A percentile compares a stretch with the other conserved stretches of the same genome.
Evolutionary conservation across 2,113 vertebrate species (phyloP).

Genomic region (Ptychochromis oligacanthus): DNA sequence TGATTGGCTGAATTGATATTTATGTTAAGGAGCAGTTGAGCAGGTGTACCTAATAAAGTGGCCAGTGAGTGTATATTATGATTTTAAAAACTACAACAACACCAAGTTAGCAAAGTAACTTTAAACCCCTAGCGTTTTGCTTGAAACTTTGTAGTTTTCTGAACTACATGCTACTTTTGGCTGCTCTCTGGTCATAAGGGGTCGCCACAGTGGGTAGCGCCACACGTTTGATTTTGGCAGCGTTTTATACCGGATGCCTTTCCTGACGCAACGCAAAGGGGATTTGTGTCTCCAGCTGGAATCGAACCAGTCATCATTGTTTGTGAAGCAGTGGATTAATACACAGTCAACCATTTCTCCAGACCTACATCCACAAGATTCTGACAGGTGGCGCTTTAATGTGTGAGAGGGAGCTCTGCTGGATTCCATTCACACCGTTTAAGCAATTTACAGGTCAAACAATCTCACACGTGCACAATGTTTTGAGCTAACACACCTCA

Average conservation of each 20-base stretch:
- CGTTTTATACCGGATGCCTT: no score
- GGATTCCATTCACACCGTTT: conserved; percentile 75
- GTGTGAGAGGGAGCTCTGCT: conserved; percentile 71
- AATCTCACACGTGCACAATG: conserved; percentile 73
- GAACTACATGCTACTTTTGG: no score
- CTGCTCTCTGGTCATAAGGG: no score
- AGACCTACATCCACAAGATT: conserved; percentile 4
- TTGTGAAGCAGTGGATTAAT: neutral
- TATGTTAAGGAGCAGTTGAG: neutral
- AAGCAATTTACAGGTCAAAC: conserved; percentile 78
- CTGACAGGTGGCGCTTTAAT: conserved; percentile 61
- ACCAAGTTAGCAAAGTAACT: neutral
- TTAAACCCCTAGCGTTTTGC: neutral
- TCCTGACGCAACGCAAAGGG: no score
- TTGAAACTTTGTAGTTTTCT: neutral
- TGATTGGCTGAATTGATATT: neutral
- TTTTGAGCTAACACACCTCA: conserved; percentile 49
- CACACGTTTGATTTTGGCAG: no score
- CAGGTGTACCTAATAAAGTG: neutral
- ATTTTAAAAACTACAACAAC: neutral
- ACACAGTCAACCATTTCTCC: neutral
- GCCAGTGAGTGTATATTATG: no score
- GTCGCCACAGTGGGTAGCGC: no score
- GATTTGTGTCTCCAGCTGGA: no score
- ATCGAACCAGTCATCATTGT: no score